Percentiles rank a stretch among this genome's conserved stretches.
phyloP scores from a whole-genome alignment of 2,797 vertebrate species.

The Scyliorhinus canicula region DNA sequence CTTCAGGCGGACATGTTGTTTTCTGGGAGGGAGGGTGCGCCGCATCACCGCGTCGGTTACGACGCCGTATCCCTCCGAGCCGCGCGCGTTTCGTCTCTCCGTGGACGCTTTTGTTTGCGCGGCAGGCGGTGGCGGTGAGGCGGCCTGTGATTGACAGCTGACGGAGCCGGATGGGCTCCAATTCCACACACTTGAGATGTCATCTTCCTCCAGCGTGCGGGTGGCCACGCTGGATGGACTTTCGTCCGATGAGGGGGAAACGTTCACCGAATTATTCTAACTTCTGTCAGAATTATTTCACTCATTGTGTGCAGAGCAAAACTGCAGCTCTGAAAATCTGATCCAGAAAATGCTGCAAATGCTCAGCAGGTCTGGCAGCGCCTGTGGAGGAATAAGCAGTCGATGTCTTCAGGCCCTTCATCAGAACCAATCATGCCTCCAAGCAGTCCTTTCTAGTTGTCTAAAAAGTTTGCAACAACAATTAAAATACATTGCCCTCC shows the following conservation, averaged over 20 bases:
- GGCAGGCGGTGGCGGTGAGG: background rate
- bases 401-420: background rate
- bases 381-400: background rate
- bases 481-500: background rate
- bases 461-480: background rate
- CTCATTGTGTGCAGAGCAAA: background rate
- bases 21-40: conserved; percentile 56
- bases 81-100: conserved; percentile 34
- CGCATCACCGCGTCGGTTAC: conserved; percentile 74
- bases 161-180: background rate
- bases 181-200: background rate
- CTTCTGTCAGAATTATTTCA: background rate
- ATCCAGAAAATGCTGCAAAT: background rate
- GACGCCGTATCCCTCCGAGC: conserved; percentile 82
- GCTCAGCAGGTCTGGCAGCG: background rate
- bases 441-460: background rate
- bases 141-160: conserved; percentile 2
- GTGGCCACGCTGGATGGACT: background rate
- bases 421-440: background rate
- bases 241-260: background rate
- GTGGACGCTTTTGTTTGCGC: background rate
- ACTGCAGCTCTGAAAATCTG: background rate
- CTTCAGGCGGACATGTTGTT: conserved; percentile 95
- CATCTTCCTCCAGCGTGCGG: background rate
- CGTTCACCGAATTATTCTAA: background rate